Percentiles rank a stretch among this genome's conserved stretches.
Evolutionary conservation across 2,888 invertebrate genomes (phyloP).

Genomic region (Pseudococcus viburni): DNA sequence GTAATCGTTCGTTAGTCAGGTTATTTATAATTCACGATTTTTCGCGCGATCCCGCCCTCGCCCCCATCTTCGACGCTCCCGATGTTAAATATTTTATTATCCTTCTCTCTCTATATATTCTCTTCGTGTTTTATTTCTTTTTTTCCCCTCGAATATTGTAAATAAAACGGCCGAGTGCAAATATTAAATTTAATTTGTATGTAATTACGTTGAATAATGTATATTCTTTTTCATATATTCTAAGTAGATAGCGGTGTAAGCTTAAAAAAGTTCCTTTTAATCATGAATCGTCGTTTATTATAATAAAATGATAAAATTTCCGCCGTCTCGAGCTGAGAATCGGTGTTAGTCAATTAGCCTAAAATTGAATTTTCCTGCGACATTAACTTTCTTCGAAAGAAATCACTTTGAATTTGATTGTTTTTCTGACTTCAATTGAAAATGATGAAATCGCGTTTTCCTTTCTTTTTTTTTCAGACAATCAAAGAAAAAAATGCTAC

Average conservation of each 20-base stretch:
- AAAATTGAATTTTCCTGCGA: conserved; percentile 38
- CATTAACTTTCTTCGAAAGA: background rate
- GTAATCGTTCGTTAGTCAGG: conserved; percentile 33
- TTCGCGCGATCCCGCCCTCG: background rate
- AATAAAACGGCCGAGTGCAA: conserved; percentile 65
- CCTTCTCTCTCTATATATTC: conserved; percentile 30
- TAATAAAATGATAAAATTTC: conserved; percentile 8
- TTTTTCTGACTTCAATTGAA: background rate
- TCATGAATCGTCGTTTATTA: conserved; percentile 43
- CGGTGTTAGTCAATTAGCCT: conserved; percentile 51
- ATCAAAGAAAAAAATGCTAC: conserved; percentile 26
- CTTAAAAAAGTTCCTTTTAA: conserved; percentile 64
- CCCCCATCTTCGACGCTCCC: background rate
- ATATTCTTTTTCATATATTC: conserved; percentile 37
- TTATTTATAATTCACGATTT: conserved; percentile 43
- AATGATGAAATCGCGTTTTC: background rate
- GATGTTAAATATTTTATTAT: conserved; percentile 30
- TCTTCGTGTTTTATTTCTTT: conserved; percentile 53
- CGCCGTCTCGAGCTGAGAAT: background rate
- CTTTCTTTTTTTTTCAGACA: conserved; percentile 41
- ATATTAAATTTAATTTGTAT: conserved; percentile 61
- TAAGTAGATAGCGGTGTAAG: conserved; percentile 58
- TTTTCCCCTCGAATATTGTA: background rate
- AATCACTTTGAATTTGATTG: background rate
- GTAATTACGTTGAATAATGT: conserved; percentile 57